phyloP scores from a whole-genome alignment of 2,797 vertebrate species.

The Sebastes kiyomatsui region DNA sequence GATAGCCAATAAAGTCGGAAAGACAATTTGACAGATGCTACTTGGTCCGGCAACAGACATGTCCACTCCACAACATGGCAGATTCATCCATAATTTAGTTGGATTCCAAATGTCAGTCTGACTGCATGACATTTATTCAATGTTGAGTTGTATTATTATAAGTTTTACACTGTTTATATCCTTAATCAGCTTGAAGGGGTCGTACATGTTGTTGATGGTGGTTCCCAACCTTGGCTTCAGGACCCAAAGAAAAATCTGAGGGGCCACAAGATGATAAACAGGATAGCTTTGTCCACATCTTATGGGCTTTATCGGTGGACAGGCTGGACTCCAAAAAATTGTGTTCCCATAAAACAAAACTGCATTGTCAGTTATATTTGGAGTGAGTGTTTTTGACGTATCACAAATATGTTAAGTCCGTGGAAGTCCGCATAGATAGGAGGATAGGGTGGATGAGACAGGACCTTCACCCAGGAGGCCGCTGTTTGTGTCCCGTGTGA shows the following conservation, averaged over 20 bases:
- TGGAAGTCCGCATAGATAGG: too few species aligned
- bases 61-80: background rate
- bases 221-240: background rate
- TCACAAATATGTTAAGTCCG: too few species aligned
- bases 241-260: background rate
- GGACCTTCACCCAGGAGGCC: too few species aligned
- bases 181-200: background rate
- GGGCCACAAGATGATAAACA: background rate
- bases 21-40: background rate
- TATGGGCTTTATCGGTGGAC: too few species aligned
- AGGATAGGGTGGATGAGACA: too few species aligned
- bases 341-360: background rate
- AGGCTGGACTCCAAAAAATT: background rate
- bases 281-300: too few species aligned
- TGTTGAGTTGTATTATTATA: background rate
- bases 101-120: background rate
- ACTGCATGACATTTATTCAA: background rate
- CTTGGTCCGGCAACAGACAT: background rate
- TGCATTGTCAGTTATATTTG: too few species aligned
- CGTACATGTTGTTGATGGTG: background rate
- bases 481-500: accelerated
- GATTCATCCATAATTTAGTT: background rate
- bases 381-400: too few species aligned
- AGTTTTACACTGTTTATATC: background rate
- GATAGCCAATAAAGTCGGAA: background rate